phyloP scores from a whole-genome alignment of 1,140 invertebrate genomes.

The Zophobas atratus region DNA sequence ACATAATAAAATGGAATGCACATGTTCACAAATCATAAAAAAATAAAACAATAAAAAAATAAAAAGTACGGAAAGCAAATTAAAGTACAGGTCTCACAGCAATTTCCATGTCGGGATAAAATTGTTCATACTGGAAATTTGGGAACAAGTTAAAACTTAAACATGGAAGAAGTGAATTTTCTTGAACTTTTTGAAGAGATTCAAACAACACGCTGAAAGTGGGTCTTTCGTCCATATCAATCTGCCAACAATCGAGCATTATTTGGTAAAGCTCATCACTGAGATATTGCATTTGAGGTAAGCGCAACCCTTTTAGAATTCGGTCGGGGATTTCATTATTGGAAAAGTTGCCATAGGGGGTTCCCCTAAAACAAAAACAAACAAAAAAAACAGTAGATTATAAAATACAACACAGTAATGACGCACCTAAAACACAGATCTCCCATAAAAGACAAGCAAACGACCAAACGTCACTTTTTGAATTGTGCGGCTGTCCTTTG shows the following conservation, averaged over 20 bases:
- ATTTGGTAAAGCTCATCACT: constrained; percentile 86
- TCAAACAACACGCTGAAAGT: constrained; percentile 74
- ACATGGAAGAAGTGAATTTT: constrained; percentile 51
- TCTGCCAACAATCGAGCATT: constrained; percentile 88
- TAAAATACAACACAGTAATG: neutral
- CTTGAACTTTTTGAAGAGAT: constrained; percentile 60
- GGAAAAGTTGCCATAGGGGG: constrained; percentile 80
- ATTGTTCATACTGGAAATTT: constrained; percentile 65
- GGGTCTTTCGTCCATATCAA: constrained; percentile 86
- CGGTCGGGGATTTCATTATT: constrained; percentile 80
- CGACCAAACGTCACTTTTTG: constrained; percentile 87
- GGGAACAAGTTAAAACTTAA: constrained; percentile 60
- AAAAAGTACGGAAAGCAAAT: constrained; percentile 9
- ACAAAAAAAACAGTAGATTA: constrained; percentile 38
- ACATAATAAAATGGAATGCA: constrained; percentile 3
- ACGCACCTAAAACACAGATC: constrained; percentile 79
- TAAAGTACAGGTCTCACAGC: constrained; percentile 59
- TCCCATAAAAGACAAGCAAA: constrained; percentile 89
- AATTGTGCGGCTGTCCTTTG: constrained; percentile 75
- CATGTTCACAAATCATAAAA: neutral
- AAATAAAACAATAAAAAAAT: constrained; percentile 13
- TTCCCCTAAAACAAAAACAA: constrained; percentile 71
- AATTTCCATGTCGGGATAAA: constrained; percentile 63
- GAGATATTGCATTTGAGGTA: constrained; percentile 81
- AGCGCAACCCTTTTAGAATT: constrained; percentile 78